Base-by-base conservation (phyloP, 2,113 vertebrate genomes). In the Spermophilus dauricus region DNA sequence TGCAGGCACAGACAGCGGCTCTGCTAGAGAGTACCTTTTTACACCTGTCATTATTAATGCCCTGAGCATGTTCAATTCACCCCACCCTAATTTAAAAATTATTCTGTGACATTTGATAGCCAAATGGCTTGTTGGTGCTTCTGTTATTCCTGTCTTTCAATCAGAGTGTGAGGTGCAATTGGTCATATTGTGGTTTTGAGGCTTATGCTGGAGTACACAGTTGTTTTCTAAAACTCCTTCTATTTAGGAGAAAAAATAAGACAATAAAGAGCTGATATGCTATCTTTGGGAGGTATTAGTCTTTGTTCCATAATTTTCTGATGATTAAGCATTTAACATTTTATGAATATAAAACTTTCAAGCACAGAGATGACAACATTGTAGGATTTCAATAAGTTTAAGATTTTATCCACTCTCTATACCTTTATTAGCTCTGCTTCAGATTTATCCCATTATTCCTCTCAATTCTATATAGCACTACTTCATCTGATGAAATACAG, bases 181-280 rank as follows among this genome's bases (percentile, higher is more conserved):
- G 61, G 45, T 81, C 42, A 42, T 28, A 8, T 14, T 90, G 92
- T 92, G 81, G 45, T 95, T 90, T 93, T 89, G 80, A 94, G 22
- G 17, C 26, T 92, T 77, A 85, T n/a, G 32, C 77, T 61, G 81
- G 42, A 87, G 30, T 56, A 26, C 28, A 32, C 7, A 42, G 18
- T 14, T 88, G 39, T 82, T 32, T 72, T 90, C 67, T 18, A 42
- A 48, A 81, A 20, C 73, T 72, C 51, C 58, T 87, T 10, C 39
- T 87, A 39, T 86, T 51, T 3, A 45, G 37, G 4, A 95, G 14
- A 81, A 85, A 51, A 93, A 88, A 81, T 65, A 65, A 92, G 28
- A 5, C 17, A 56, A 30, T 69, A 70, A 87, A 95, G 17, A 53
- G 58, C 30, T 75, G 65, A 9, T 30, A 20, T 72, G 45, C 4